Evolutionary conservation across 1,140 invertebrate genomes (phyloP).

Genomic region (Drosophila parvula): DNA sequence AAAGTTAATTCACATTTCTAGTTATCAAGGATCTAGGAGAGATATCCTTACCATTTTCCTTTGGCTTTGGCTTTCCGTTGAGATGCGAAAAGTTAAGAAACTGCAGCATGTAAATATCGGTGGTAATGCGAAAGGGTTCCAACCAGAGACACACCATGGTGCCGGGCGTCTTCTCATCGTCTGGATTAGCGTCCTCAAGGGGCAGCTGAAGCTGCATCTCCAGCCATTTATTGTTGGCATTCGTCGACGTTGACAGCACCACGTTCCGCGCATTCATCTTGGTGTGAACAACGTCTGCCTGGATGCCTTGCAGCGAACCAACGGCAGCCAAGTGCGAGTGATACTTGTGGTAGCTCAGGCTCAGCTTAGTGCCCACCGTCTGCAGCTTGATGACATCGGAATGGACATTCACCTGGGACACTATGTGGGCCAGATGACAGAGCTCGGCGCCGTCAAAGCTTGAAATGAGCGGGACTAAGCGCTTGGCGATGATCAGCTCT

Average conservation of each 20-base stretch:
- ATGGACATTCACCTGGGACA: constrained; percentile 21
- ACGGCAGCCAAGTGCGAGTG: constrained; percentile 39
- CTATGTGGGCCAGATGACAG: constrained; percentile 26
- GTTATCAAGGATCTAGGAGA: background rate
- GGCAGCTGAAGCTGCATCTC: constrained; percentile 67
- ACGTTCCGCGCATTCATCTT: constrained; percentile 66
- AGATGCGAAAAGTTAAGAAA: constrained; percentile 56
- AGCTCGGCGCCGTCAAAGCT: constrained; percentile 45
- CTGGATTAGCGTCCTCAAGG: background rate
- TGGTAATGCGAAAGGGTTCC: constrained; percentile 59
- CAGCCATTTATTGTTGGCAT: constrained; percentile 65
- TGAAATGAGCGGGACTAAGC: constrained; percentile 28
- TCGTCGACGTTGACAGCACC: constrained; percentile 58
- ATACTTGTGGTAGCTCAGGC: constrained; percentile 52
- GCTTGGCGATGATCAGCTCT: constrained; percentile 56
- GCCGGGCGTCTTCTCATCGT: constrained; percentile 2
- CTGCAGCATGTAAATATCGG: constrained; percentile 67
- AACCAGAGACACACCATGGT: constrained; percentile 68
- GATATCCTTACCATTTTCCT: constrained; percentile 39
- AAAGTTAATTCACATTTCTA: background rate
- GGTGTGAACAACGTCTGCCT: constrained; percentile 59
- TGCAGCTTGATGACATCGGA: constrained; percentile 69
- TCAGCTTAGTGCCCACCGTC: constrained; percentile 59
- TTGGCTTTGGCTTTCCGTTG: background rate
- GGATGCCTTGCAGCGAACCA: constrained; percentile 55